Conservation (phyloP, 1,140 invertebrate species). For the Leptinotarsa defecta region DNA sequence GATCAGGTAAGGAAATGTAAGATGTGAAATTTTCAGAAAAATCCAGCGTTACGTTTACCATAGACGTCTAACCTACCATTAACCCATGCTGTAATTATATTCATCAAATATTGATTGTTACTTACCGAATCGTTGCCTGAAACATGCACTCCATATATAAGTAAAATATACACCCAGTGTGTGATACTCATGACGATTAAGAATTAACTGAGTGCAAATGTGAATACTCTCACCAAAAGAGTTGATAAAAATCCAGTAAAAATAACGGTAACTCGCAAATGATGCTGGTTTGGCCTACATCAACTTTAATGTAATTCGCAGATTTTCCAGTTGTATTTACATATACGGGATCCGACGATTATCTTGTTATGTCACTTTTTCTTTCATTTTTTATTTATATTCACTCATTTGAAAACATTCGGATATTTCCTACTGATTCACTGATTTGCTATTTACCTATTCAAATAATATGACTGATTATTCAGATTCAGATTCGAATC, state of each 20-base stretch:
- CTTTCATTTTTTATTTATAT: too few relatives aligned
- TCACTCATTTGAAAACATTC: too few relatives aligned
- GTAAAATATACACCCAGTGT: not conserved
- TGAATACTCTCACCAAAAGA: not conserved
- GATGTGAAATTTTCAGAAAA: too few relatives aligned
- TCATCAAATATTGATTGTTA: not conserved
- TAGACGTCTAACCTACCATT: too few relatives aligned
- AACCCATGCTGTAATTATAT: not conserved
- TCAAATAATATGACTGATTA: too few relatives aligned
- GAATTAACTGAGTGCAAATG: not conserved
- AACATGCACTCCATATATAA: not conserved
- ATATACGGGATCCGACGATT: not conserved
- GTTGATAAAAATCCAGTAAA: not conserved
- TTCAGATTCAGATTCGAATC: too few relatives aligned
- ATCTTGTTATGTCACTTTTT: too few relatives aligned
- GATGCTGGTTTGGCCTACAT: conserved; percentile 1
- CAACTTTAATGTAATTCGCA: not conserved
- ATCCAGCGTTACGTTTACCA: too few relatives aligned
- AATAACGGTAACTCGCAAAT: not conserved
- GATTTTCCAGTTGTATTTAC: not conserved
- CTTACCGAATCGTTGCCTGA: not conserved
- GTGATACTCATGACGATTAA: not conserved
- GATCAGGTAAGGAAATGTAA: too few relatives aligned
- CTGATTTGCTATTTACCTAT: too few relatives aligned
- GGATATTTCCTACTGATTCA: too few relatives aligned